Conservation (phyloP, 35 echinoderm and acorn worm genomes). For the Amphiura filiformis region DNA sequence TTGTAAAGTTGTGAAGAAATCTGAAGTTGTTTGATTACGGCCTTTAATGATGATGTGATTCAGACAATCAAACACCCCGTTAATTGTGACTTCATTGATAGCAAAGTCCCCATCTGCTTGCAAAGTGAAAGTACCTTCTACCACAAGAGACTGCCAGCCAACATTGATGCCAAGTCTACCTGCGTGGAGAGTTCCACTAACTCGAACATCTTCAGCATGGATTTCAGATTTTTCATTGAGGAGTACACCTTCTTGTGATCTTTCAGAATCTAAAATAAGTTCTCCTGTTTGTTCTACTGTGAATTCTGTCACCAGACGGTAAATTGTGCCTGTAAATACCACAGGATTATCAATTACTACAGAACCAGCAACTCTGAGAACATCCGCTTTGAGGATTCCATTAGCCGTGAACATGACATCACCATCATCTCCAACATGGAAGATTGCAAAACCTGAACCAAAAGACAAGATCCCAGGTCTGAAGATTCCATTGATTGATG, state of each 20-base stretch:
- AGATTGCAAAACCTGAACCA: constrained; percentile 32
- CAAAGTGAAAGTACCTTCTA: constrained; percentile 40
- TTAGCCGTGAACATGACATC: constrained; percentile 20
- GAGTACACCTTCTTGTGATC: neutral
- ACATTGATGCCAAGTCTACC: constrained; percentile 26
- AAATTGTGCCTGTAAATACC: neutral
- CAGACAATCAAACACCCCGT: constrained; percentile 34
- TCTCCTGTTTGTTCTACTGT: constrained; percentile 1
- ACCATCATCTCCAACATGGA: constrained; percentile 39
- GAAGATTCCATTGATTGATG: constrained; percentile 46
- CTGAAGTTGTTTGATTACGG: neutral
- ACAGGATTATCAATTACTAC: neutral
- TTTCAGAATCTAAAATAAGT: neutral
- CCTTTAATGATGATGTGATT: constrained; percentile 30
- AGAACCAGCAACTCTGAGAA: neutral
- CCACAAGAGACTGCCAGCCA: constrained; percentile 18
- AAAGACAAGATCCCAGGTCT: constrained; percentile 41
- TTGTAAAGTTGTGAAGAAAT: constrained; percentile 2
- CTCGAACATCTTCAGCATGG: constrained; percentile 30
- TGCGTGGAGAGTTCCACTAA: constrained; percentile 17
- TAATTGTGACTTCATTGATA: constrained; percentile 19
- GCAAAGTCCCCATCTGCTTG: constrained; percentile 17
- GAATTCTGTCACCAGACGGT: constrained; percentile 13
- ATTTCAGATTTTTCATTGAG: constrained; percentile 9
- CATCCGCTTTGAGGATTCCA: constrained; percentile 35